phyloP scores from a whole-genome alignment of 2,888 invertebrate genomes.

The Polyploca ridens region DNA sequence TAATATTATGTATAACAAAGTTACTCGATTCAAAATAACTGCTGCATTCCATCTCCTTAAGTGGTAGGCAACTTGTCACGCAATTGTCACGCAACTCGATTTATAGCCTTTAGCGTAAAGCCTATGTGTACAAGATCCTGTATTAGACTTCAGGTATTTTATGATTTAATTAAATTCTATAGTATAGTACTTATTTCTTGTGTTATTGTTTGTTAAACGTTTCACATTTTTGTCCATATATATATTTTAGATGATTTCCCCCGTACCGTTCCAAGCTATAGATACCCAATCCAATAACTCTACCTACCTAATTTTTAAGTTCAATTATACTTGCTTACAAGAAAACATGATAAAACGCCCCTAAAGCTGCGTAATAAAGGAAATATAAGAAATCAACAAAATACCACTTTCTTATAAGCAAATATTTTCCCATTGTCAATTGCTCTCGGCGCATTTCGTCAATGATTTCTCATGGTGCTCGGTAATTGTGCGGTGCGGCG shows the following conservation, averaged over 20 bases:
- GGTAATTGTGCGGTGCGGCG: slow-evolving; percentile 23
- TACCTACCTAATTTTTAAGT: too few relatives aligned
- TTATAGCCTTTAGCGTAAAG: slow-evolving; percentile 36
- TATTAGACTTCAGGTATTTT: slow-evolving; percentile 18
- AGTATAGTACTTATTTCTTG: neutral
- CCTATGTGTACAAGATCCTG: slow-evolving; percentile 23
- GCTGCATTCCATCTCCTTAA: slow-evolving; percentile 61
- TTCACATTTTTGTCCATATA: neutral
- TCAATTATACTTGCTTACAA: neutral
- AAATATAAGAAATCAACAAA: slow-evolving; percentile 10
- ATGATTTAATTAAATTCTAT: slow-evolving; percentile 6
- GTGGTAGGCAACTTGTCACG: slow-evolving; percentile 49
- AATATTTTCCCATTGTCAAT: slow-evolving; percentile 54
- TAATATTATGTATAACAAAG: slow-evolving; percentile 55
- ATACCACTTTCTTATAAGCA: slow-evolving; percentile 27
- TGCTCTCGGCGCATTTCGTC: slow-evolving; percentile 43
- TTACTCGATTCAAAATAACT: slow-evolving; percentile 54
- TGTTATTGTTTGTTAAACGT: neutral
- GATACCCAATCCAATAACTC: too few relatives aligned
- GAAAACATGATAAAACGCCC: neutral
- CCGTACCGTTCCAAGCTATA: too few relatives aligned
- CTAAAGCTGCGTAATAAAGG: neutral
- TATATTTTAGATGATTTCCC: too few relatives aligned
- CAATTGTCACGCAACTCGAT: slow-evolving; percentile 48
- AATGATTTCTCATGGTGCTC: slow-evolving; percentile 40